Evolutionary conservation across 2,797 vertebrate genomes (phyloP).

Genomic region (Cichlasoma orientale): DNA sequence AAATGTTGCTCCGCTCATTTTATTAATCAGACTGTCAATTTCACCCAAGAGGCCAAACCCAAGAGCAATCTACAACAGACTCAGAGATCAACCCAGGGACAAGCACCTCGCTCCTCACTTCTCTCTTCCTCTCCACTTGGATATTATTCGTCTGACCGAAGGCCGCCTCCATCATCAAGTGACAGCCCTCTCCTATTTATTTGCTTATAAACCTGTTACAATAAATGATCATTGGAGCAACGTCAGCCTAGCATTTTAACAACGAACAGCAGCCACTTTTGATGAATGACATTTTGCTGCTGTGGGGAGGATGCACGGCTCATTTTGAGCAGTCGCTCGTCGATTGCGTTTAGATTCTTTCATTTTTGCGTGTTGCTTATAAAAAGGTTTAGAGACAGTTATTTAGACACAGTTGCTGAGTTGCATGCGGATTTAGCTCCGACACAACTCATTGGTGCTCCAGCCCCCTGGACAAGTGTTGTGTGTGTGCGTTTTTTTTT

Average conservation of each 20-base stretch:
- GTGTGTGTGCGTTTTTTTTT: constrained; percentile 16
- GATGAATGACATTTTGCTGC: constrained; percentile 95
- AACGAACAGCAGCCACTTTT: constrained; percentile 92
- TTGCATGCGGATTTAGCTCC: constrained; percentile 95
- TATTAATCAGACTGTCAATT: constrained; percentile 99
- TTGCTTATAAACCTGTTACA: constrained; percentile 99
- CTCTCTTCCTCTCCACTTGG: constrained; percentile 94
- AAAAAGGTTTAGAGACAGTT: constrained; percentile 86
- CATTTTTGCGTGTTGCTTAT: constrained; percentile 88
- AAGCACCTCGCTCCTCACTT: constrained; percentile 89
- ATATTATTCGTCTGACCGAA: constrained; percentile 98
- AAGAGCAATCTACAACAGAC: constrained; percentile 91
- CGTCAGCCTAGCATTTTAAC: constrained; percentile 98
- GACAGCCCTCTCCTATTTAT: constrained; percentile 99
- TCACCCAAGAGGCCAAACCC: constrained; percentile 99
- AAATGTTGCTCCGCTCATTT: constrained; percentile 98
- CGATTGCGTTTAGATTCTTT: constrained; percentile 91
- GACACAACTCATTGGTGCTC: constrained; percentile 89
- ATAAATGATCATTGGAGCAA: constrained; percentile 99
- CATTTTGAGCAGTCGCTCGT: constrained; percentile 96
- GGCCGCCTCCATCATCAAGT: constrained; percentile 98
- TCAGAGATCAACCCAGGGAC: constrained; percentile 90
- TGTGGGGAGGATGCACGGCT: constrained; percentile 93
- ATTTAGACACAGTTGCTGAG: constrained; percentile 80
- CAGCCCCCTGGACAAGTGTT: constrained; percentile 86